Evolutionary conservation across 2,888 invertebrate species (phyloP), one percentile per base, ranked within the genome.

Genomic region (Busseola fusca): DNA sequence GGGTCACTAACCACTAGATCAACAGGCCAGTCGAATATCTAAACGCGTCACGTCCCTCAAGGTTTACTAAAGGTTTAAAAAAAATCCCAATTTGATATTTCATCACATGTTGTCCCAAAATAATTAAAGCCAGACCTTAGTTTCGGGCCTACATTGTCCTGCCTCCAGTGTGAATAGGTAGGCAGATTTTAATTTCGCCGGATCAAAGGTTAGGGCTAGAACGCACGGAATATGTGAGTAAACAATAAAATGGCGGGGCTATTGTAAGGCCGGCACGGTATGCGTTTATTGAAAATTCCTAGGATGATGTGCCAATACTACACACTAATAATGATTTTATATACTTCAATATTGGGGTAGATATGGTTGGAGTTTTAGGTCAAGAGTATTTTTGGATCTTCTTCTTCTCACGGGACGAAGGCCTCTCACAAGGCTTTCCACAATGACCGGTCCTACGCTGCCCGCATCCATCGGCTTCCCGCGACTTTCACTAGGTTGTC

Each of bases 281-380:
- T 84, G 72, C 66, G 57, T n/a, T 84, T 83, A 84, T 84, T 84
- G 78, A 81, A 84, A 81, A 84, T 84, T 77, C 85, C 74, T 34
- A 42, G 65, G 30, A 74, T 62, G 69, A 66, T 64, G n/a, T 57
- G 56, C 62, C 77, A 42, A 78, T 76, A 74, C 40, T 76, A 74
- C 40, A 45, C 56, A 66, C 25, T 59, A n/a, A 72, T 80, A 83
- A 72, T 70, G 25, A 45, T 57, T 50, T 69, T 42, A 63, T 69
- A 56, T 66, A 63, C 42, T 64, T 56, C 21, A 64, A 56, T 74
- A 67, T 80, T 40, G 30, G 59, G 34, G 27, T n/a, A 5, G 45
- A 52, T 30, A 50, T 27, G 7, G 42, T 34, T 42, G 27, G 34
- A 54, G n/a, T 18, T 78, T 70, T 63, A n/a, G 58, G 40, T 18